Evolutionary conservation across 2,113 vertebrate genomes (phyloP).

Genomic region (Sphyrna mokarran): DNA sequence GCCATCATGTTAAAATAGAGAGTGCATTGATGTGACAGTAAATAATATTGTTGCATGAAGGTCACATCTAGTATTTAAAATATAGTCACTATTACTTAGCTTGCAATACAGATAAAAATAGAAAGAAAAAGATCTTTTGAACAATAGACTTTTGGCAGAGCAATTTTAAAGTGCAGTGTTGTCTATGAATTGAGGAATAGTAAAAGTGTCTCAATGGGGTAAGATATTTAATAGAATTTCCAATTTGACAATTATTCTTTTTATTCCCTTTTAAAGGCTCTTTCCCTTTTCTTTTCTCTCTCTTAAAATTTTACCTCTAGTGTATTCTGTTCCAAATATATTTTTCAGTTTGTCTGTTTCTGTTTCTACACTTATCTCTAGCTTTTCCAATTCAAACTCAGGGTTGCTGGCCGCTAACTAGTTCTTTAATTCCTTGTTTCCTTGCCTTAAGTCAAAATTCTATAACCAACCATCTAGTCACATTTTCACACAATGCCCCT

Average conservation of each 20-base stretch:
- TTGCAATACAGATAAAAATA: constrained; percentile 4
- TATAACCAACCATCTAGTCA: too few species aligned
- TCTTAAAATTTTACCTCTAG: too few species aligned
- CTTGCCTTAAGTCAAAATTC: too few species aligned
- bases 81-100: not conserved
- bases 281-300: too few species aligned
- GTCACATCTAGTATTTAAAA: not conserved
- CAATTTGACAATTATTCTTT: not conserved
- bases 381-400: too few species aligned
- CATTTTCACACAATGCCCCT: too few species aligned
- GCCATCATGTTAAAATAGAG: not conserved
- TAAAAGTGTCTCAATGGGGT: not conserved
- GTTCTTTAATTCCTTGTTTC: too few species aligned
- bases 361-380: too few species aligned
- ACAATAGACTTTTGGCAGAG: not conserved
- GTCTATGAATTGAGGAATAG: not conserved
- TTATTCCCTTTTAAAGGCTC: not conserved
- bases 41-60: not conserved
- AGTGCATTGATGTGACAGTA: not conserved
- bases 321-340: too few species aligned
- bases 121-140: not conserved
- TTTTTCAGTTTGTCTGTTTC: too few species aligned
- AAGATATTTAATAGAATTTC: not conserved
- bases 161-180: not conserved
- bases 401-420: too few species aligned